These are phyloP conservation scores for Iphiclides podalirius DNA, from an alignment of 2,888 invertebrate species.

Conservation along the genomic window DNA sequence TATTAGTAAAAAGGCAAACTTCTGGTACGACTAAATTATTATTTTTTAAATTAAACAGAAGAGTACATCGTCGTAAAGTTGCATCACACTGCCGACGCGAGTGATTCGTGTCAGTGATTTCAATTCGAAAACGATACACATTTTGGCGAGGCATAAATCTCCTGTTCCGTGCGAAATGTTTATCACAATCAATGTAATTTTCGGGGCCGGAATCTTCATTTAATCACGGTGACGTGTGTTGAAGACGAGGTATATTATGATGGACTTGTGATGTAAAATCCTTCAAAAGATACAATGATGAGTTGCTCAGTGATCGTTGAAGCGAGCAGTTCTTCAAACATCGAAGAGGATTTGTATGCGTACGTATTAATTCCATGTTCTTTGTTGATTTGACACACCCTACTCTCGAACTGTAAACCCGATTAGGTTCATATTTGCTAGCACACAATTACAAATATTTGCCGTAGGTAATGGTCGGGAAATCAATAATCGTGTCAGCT, in stretches of 20 bases:
- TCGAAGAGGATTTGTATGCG: constrained; percentile 62
- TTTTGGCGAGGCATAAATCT: background rate
- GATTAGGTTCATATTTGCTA: background rate
- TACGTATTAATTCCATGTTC: too few species aligned
- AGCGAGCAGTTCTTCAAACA: constrained; percentile 53
- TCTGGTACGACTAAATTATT: too few species aligned
- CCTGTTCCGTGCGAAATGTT: background rate
- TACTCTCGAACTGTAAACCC: background rate
- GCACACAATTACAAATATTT: constrained; percentile 18
- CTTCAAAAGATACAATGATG: constrained; percentile 40
- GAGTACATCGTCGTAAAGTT: too few species aligned
- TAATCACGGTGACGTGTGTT: too few species aligned
- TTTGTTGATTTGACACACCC: too few species aligned
- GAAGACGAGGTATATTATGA: background rate
- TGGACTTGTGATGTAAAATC: background rate
- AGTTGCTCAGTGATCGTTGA: constrained; percentile 53
- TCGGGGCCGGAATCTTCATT: too few species aligned
- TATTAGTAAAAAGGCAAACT: too few species aligned
- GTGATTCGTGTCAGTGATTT: constrained; percentile 42
- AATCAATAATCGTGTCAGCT: constrained; percentile 45
- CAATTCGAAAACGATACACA: constrained; percentile 36
- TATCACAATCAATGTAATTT: too few species aligned
- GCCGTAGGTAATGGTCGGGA: constrained; percentile 31
- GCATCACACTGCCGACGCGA: constrained; percentile 13
- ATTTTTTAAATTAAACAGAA: too few species aligned